These are phyloP conservation scores for Drosophila ohnishii DNA, from an alignment of 1,140 invertebrate genomes.

Conservation along the genomic window DNA sequence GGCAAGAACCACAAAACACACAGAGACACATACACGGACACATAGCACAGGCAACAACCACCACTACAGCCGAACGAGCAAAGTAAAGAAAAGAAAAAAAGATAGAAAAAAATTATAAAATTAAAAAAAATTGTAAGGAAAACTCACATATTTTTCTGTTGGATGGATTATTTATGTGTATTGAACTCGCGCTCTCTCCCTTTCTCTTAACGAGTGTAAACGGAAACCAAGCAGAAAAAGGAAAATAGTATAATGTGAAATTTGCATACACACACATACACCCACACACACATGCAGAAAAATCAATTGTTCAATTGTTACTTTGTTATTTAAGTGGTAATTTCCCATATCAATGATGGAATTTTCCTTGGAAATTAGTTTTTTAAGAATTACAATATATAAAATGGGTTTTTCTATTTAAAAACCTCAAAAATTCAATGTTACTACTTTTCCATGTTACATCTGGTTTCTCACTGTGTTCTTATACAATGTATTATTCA, in stretches of 20 bases:
- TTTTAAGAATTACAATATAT: too few relatives aligned
- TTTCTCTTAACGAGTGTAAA: constrained; percentile 23
- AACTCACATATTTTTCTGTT: constrained; percentile 41
- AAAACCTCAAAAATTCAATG: too few relatives aligned
- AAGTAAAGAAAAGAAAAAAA: constrained; percentile 39
- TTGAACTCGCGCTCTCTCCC: constrained; percentile 23
- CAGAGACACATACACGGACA: constrained; percentile 26
- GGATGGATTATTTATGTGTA: constrained; percentile 43
- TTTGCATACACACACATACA: constrained; percentile 33
- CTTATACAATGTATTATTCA: constrained; percentile 41
- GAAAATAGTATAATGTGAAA: constrained; percentile 44
- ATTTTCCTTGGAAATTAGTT: not conserved
- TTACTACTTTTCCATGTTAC: not conserved
- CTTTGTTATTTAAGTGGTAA: not conserved
- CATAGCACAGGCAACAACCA: constrained; percentile 72
- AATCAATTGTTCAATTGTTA: not conserved
- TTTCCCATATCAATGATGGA: not conserved
- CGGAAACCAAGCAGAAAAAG: constrained; percentile 18
- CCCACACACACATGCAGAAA: constrained; percentile 10
- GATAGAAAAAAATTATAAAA: constrained; percentile 10
- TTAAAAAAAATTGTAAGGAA: constrained; percentile 35
- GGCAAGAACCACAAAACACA: constrained; percentile 20
- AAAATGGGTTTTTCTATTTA: too few relatives aligned
- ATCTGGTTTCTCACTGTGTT: not conserved
- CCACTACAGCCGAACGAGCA: constrained; percentile 74